phyloP scores from a whole-genome alignment of 2,888 invertebrate genomes.

The Himalopsyche kuldschensis region DNA sequence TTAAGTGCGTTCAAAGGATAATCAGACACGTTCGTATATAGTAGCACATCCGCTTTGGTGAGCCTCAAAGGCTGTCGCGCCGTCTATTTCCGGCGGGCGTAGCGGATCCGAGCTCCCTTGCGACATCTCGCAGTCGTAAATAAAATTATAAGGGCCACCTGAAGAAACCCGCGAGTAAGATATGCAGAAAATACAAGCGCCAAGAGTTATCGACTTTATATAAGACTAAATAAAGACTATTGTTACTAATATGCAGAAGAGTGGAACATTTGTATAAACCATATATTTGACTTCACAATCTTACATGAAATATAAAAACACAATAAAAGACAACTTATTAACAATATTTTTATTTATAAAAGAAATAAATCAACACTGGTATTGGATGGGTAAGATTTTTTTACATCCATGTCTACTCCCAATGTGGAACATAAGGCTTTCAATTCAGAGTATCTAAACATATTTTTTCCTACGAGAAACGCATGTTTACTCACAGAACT shows the following conservation, averaged over 20 bases:
- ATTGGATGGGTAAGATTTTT: too few species aligned
- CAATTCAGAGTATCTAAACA: too few species aligned
- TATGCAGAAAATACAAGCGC: background rate
- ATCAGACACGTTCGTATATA: slow-evolving; percentile 9
- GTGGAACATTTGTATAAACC: background rate
- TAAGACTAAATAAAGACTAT: background rate
- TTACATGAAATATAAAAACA: too few species aligned
- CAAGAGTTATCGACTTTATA: background rate
- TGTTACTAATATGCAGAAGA: background rate
- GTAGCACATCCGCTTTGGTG: slow-evolving; percentile 11
- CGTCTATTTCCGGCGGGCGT: slow-evolving; percentile 20
- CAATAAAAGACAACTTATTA: too few species aligned
- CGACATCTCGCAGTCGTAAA: slow-evolving; percentile 28
- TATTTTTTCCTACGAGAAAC: too few species aligned
- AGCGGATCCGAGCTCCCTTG: background rate
- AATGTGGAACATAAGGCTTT: too few species aligned
- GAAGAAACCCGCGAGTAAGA: slow-evolving; percentile 6
- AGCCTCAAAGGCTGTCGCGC: slow-evolving; percentile 16
- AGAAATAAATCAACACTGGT: too few species aligned
- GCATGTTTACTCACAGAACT: too few species aligned
- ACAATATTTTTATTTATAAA: too few species aligned
- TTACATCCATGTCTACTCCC: too few species aligned
- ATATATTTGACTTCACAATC: too few species aligned
- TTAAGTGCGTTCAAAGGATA: background rate
- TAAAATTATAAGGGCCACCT: slow-evolving; percentile 38